These are phyloP conservation scores for Maccullochella peelii DNA, from an alignment of 2,113 vertebrate genomes.

Conservation along the genomic window DNA sequence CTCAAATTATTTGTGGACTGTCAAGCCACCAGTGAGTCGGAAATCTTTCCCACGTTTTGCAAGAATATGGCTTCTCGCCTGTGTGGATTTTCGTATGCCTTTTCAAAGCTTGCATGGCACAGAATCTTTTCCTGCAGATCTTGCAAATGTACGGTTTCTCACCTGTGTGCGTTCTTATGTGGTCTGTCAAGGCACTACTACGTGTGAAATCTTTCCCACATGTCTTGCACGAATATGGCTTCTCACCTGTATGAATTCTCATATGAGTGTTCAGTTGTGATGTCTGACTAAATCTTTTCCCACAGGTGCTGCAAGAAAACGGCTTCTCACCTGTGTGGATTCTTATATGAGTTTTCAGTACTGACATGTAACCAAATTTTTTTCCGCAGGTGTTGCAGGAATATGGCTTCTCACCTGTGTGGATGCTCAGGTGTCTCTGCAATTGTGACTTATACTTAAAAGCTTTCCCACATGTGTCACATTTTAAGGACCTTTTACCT, in stretches of 20 bases:
- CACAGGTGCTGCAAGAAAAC: background rate
- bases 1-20: too few relatives aligned
- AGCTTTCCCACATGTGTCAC: background rate
- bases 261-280: background rate
- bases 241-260: background rate
- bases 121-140: too few relatives aligned
- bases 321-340: background rate
- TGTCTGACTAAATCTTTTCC: background rate
- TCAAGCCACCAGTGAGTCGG: too few relatives aligned
- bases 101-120: too few relatives aligned
- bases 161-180: conserved; percentile 18
- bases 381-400: background rate
- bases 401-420: background rate
- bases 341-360: background rate
- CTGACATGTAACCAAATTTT: background rate
- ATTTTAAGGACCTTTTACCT: background rate
- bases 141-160: conserved; percentile 5
- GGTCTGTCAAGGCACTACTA: too few relatives aligned
- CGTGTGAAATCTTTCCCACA: too few relatives aligned
- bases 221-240: background rate
- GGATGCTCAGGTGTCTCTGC: background rate
- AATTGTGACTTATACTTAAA: background rate
- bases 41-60: too few relatives aligned
- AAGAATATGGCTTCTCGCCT: too few relatives aligned
- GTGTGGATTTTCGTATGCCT: too few relatives aligned